These are phyloP conservation scores for Sebastes umbrosus DNA, from an alignment of 2,797 vertebrate species.

Conservation along the genomic window DNA sequence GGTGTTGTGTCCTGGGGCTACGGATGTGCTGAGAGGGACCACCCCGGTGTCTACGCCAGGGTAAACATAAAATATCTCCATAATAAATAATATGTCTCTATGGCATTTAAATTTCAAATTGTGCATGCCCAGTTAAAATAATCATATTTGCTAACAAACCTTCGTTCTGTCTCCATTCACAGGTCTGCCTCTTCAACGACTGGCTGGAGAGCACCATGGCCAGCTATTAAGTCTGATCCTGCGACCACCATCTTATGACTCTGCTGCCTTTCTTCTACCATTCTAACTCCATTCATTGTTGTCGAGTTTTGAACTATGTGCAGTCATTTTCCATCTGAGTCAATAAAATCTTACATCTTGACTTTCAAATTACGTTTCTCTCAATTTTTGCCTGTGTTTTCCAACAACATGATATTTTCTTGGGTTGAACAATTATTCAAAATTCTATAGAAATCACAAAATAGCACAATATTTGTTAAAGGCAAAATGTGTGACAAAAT, in stretches of 20 bases:
- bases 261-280: conserved; percentile 3
- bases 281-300: conserved; percentile 3
- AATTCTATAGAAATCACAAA: too few relatives aligned
- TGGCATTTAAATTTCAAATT: not conserved
- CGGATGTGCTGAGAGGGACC: conserved; percentile 73
- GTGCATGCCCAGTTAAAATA: too few relatives aligned
- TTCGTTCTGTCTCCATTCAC: too few relatives aligned
- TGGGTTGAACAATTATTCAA: too few relatives aligned
- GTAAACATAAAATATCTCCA: conserved; percentile 31
- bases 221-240: too few relatives aligned
- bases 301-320: conserved; percentile 7
- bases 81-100: fast-evolving
- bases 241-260: too few relatives aligned
- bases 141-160: too few relatives aligned
- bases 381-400: not conserved
- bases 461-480: too few relatives aligned
- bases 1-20: conserved; percentile 85
- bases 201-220: too few relatives aligned
- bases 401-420: not conserved
- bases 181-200: too few relatives aligned
- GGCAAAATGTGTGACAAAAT: too few relatives aligned
- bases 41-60: conserved; percentile 84
- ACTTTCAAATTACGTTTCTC: not conserved
- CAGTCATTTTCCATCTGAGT: conserved; percentile 11
- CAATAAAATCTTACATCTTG: conserved; percentile 39